These are phyloP conservation scores for Micrasema minimum DNA, from an alignment of 1,140 invertebrate species.

Conservation along the genomic window DNA sequence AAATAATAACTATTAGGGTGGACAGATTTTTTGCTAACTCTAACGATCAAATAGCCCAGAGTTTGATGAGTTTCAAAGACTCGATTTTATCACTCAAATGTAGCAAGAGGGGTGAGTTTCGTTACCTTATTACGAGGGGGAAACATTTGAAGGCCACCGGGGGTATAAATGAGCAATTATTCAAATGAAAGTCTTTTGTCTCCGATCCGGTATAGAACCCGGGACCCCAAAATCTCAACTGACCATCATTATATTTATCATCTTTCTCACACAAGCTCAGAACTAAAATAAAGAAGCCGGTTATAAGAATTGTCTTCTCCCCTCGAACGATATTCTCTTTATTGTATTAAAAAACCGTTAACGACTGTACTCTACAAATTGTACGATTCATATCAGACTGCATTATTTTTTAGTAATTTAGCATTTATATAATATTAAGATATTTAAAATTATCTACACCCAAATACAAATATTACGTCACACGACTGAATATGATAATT, in stretches of 20 bases:
- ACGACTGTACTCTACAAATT: neutral
- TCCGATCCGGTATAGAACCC: conserved; percentile 46
- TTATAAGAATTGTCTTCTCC: conserved; percentile 1
- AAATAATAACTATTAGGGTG: too few species aligned
- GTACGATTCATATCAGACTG: conserved; percentile 15
- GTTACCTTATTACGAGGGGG: neutral
- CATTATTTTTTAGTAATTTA: conserved; percentile 8
- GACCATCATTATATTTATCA: conserved; percentile 33
- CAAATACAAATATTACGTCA: conserved; percentile 38
- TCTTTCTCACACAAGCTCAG: conserved; percentile 14
- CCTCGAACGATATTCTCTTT: neutral
- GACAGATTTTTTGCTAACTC: too few species aligned
- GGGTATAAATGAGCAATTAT: conserved; percentile 52
- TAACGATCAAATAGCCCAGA: too few species aligned
- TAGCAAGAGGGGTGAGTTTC: conserved; percentile 22
- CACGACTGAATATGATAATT: conserved; percentile 41
- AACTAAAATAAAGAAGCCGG: conserved; percentile 25
- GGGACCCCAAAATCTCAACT: conserved; percentile 21
- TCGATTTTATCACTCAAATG: too few species aligned
- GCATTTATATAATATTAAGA: conserved; percentile 2
- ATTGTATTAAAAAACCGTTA: conserved; percentile 17
- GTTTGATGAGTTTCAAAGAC: too few species aligned
- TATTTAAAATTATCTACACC: conserved; percentile 21
- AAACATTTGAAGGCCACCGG: conserved; percentile 23
- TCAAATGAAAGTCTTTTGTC: conserved; percentile 52